phyloP scores from a whole-genome alignment of 23 tunicate species.

The Corella eumyota region DNA sequence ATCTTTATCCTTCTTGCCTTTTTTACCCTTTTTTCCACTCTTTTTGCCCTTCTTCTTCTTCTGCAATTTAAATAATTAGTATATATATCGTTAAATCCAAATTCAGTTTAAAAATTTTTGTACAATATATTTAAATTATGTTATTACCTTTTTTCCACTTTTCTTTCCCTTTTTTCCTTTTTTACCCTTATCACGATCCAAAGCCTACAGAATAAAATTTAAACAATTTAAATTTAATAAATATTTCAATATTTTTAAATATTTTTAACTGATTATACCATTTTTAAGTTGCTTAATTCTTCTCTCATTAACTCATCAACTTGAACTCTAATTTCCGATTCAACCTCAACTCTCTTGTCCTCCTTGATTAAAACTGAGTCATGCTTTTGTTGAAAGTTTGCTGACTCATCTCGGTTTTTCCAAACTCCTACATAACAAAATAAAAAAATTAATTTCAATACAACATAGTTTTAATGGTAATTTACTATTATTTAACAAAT shows the following conservation, averaged over 20 bases:
- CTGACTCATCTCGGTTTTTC: constrained; percentile 77
- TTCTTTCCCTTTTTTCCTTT: constrained; percentile 98
- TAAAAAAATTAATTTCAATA: too few species aligned
- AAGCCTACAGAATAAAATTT: constrained; percentile 37
- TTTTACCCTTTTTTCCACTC: constrained; percentile 97
- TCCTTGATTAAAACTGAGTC: constrained; percentile 88
- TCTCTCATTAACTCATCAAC: constrained; percentile 99
- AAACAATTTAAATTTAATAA: background rate
- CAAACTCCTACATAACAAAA: constrained; percentile 79
- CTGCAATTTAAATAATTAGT: constrained; percentile 16
- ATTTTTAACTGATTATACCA: constrained; percentile 13
- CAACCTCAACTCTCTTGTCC: constrained; percentile 93
- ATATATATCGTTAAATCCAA: too few species aligned
- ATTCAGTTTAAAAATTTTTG: too few species aligned
- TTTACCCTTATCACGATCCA: constrained; percentile 87
- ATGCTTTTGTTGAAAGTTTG: constrained; percentile 83
- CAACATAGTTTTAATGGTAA: too few species aligned
- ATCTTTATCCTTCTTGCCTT: constrained; percentile 94
- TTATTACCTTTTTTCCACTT: constrained; percentile 92
- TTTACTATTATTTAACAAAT: too few species aligned
- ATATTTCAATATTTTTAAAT: background rate
- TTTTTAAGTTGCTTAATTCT: constrained; percentile 91
- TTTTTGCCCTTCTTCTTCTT: constrained; percentile 97
- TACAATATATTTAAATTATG: too few species aligned
- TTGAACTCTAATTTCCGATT: constrained; percentile 72